Percentiles rank a stretch among this genome's conserved stretches.
These are phyloP conservation scores for Trypoxylon attenuatum DNA, from an alignment of 2,888 invertebrate genomes.

Conservation along the genomic window DNA sequence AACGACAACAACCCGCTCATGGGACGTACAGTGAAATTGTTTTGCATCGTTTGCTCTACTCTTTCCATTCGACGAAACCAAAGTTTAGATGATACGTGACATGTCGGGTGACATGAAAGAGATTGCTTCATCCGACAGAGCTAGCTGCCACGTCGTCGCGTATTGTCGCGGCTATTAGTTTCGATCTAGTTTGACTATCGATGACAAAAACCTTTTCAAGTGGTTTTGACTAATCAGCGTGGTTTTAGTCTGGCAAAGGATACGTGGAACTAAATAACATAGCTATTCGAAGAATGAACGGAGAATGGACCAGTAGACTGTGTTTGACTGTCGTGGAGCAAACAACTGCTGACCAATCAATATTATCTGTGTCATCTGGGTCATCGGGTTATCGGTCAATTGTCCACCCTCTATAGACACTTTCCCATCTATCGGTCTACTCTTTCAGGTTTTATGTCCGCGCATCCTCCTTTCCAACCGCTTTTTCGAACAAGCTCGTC, in stretches of 20 bases:
- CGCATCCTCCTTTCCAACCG: neutral
- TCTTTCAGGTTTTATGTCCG: neutral
- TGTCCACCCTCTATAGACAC: slow-evolving; percentile 7
- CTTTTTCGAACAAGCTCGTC: too few species aligned
- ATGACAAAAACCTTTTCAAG: neutral
- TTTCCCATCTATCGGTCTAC: slow-evolving; percentile 7
- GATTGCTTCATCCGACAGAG: too few species aligned
- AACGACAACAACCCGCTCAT: too few species aligned
- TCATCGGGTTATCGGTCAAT: slow-evolving; percentile 47
- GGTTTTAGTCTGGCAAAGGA: slow-evolving; percentile 1
- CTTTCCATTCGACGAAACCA: too few species aligned
- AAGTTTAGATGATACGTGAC: too few species aligned
- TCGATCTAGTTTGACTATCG: too few species aligned
- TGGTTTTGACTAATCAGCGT: neutral
- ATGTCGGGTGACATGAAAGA: too few species aligned
- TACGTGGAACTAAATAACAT: neutral
- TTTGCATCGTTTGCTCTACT: too few species aligned
- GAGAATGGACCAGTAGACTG: neutral
- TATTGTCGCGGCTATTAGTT: neutral
- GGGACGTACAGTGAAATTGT: too few species aligned
- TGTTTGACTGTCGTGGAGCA: slow-evolving; percentile 35
- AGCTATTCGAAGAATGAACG: neutral
- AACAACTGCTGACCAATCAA: slow-evolving; percentile 45
- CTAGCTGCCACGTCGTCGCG: too few species aligned
- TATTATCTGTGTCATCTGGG: slow-evolving; percentile 48